phyloP scores from a whole-genome alignment of 2,888 invertebrate genomes.

The Lochmaea crataegi region DNA sequence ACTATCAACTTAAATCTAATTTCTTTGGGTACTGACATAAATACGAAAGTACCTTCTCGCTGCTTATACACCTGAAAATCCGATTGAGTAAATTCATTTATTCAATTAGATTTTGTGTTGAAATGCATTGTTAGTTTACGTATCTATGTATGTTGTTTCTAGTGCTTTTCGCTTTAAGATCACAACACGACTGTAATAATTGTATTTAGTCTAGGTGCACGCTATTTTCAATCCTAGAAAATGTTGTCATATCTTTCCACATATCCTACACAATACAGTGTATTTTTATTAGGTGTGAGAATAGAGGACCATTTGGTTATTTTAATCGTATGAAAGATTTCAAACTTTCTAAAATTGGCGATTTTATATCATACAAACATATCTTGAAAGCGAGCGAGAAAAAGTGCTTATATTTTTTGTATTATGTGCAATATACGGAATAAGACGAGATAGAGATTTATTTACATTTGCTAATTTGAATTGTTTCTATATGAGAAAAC shows the following conservation, averaged over 20 bases:
- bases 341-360: neutral
- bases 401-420: neutral
- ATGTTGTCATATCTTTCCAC: conserved; percentile 53
- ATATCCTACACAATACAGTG: conserved; percentile 50
- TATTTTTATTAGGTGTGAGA: conserved; percentile 25
- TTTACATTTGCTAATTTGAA: neutral
- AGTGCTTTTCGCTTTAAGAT: conserved; percentile 65
- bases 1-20: neutral
- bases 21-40: neutral
- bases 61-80: neutral
- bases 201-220: conserved; percentile 62
- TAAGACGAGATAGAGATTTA: too few species aligned
- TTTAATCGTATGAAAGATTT: neutral
- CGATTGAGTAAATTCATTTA: too few species aligned
- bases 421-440: neutral
- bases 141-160: conserved; percentile 62
- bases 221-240: conserved; percentile 53
- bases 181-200: conserved; percentile 65
- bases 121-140: conserved; percentile 55
- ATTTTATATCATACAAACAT: neutral
- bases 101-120: conserved; percentile 36
- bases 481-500: neutral
- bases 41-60: neutral
- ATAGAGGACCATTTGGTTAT: neutral
- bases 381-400: neutral